Base-by-base conservation (phyloP, 2,797 vertebrate species). In the Staurois parvus region DNA sequence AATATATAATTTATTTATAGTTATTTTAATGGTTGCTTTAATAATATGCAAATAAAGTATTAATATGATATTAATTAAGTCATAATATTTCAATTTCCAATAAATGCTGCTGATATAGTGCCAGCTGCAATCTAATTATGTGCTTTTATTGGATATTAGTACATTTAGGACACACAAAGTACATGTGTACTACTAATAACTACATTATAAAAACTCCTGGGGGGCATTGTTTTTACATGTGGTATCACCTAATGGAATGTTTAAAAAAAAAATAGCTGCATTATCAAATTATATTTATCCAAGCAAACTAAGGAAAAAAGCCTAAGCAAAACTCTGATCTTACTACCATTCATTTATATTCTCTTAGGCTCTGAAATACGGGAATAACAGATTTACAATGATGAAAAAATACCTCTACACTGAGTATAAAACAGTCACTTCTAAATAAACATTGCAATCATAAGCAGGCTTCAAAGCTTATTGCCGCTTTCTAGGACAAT, bases 201-300 rank as follows among this genome's bases (percentile, higher is more conserved):
- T 48, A 48, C 48, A 66, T 68, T 28, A 79, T 28, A 19, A 7
- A 79, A 79, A 52, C 37, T 42, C 77, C 32, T 48, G 77, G 77
- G 77, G 68, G 28, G 1, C 62, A 10, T 48, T 69, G 26, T 19
- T 68, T 5, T 69, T 32, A 37, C 19, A 45, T 29, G 30, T 40
- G 32, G 48, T 45, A 78, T 21, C 30, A 78, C 28, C 48, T 67
- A 78, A 67, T 78, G 32, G n/a, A 32, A 77, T 67, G 42, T 45
- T 42, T 17, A 45, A 67, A 79, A 79, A 45, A 67, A 79, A 79
- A 79, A 66, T 21, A 42, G 10, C 34, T 42, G 40, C 28, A 9
- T 42, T 67, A 11, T 62, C 42, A 42, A 40, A 40, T 72, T 45
- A 1, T 52, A 17, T 52, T 52, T 52, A 19, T 72, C 37, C 24